phyloP scores from a whole-genome alignment of 2,797 vertebrate genomes.

The Aotus griseimembra region DNA sequence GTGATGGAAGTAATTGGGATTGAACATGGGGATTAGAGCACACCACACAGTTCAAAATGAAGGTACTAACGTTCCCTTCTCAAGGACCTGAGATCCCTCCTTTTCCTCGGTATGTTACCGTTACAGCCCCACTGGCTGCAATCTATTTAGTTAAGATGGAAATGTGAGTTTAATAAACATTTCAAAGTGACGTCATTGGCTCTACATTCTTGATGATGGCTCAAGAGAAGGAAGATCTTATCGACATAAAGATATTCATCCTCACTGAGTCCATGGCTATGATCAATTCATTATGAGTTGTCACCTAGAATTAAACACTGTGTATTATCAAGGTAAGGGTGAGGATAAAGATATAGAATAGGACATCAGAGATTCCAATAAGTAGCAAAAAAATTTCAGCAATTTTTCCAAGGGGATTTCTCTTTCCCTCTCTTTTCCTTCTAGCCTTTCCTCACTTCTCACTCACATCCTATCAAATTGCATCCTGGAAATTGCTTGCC shows the following conservation, averaged over 20 bases:
- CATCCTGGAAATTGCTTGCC: neutral
- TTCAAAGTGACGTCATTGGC: constrained; percentile 80
- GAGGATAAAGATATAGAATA: constrained; percentile 78
- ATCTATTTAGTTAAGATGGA: constrained; percentile 84
- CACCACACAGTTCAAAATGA: constrained; percentile 46
- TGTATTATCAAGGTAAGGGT: constrained; percentile 73
- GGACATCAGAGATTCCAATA: constrained; percentile 77
- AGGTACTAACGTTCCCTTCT: neutral
- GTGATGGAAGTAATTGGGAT: neutral
- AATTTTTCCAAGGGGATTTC: neutral
- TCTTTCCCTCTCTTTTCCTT: neutral
- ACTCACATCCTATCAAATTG: neutral
- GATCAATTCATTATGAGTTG: constrained; percentile 90
- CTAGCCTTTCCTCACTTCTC: neutral
- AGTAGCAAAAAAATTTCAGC: neutral
- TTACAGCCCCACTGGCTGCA: constrained; percentile 76
- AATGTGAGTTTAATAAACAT: constrained; percentile 87
- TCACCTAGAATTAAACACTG: constrained; percentile 87
- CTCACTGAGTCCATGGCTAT: constrained; percentile 87
- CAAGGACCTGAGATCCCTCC: neutral
- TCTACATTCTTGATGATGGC: constrained; percentile 84
- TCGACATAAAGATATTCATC: constrained; percentile 85
- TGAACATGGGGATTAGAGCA: accelerated
- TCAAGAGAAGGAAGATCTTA: constrained; percentile 83
- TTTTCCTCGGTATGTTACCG: neutral